Evolutionary conservation across 2,888 invertebrate genomes (phyloP), one percentile per base, ranked within the genome.

Genomic region (Meliscaeva auricollis): DNA sequence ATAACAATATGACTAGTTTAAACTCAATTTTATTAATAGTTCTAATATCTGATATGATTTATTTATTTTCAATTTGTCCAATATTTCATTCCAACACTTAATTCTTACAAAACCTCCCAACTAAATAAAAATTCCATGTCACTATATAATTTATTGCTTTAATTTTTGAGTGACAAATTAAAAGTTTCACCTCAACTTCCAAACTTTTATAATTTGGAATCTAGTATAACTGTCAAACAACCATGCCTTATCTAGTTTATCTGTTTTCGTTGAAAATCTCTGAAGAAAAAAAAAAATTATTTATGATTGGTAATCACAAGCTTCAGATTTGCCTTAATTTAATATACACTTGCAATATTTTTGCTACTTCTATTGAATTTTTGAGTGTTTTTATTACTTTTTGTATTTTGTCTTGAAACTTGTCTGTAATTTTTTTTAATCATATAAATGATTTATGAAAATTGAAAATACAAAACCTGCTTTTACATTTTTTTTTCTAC

Each of bases 401-500:
- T 26, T 22, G 13, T 15, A n/a, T n/a, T n/a, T n/a, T n/a, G n/a
- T n/a, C n/a, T n/a, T 58, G 7, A 58, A 48, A 48, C 30, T 60
- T 76, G 38, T 69, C 58, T 38, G 30, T 22, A 66, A 46, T 44
- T 32, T 64, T 46, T 46, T 64, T 46, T 50, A 50, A 9, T 22
- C 15, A 60, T 52, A 30, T 9, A 52, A 46, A 46, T 54, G 56
- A 56, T 56, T 38, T 72, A 50, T 68, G 66, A 79, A 78, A 77
- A 62, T 62, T 70, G 44, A 15, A 38, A 44, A 30, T 13, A 50
- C 35, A 35, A 69, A 74, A 80, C 62, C 48, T 46, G 72, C 17
- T 64, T 15, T 1, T 9, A 6, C 5, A 54, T 30, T 56, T 26
- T 8, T 11, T 4, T 41, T 0, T 52, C n/a, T 15, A 30, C 3